These are phyloP conservation scores for Synergus japonicus DNA, from an alignment of 2,888 invertebrate species.

Conservation along the genomic window DNA sequence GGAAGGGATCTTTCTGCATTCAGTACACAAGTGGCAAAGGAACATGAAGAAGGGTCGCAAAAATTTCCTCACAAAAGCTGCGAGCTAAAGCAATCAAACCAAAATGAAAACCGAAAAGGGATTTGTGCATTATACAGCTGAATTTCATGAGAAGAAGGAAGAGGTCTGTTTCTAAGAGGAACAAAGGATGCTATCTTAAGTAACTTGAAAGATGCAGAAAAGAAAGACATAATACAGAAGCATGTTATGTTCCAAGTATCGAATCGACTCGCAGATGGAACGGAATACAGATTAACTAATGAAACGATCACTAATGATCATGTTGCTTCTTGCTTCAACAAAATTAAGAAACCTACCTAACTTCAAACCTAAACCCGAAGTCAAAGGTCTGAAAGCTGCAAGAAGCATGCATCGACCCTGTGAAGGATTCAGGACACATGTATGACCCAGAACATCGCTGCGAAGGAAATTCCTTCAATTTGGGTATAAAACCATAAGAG, in stretches of 20 bases:
- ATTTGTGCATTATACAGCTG: background rate
- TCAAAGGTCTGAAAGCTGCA: background rate
- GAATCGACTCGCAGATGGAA: background rate
- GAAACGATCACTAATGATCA: background rate
- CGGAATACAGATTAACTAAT: too few species aligned
- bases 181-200: background rate
- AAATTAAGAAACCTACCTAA: background rate
- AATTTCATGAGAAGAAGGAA: background rate
- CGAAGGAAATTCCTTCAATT: background rate
- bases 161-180: background rate
- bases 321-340: background rate
- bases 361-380: background rate
- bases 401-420: background rate
- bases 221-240: background rate
- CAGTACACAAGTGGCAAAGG: conserved; percentile 27
- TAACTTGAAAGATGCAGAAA: background rate
- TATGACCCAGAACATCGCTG: background rate
- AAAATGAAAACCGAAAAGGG: conserved; percentile 1
- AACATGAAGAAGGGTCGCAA: background rate
- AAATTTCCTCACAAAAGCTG: conserved; percentile 16
- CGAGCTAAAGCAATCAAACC: background rate
- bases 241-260: background rate
- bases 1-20: conserved; percentile 24
- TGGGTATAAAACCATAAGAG: conserved; percentile 23
- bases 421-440: conserved; percentile 13